Percentiles rank a stretch among this genome's conserved stretches.
Evolutionary conservation across 2,888 invertebrate genomes (phyloP).

Genomic region (Calameuta idolon): DNA sequence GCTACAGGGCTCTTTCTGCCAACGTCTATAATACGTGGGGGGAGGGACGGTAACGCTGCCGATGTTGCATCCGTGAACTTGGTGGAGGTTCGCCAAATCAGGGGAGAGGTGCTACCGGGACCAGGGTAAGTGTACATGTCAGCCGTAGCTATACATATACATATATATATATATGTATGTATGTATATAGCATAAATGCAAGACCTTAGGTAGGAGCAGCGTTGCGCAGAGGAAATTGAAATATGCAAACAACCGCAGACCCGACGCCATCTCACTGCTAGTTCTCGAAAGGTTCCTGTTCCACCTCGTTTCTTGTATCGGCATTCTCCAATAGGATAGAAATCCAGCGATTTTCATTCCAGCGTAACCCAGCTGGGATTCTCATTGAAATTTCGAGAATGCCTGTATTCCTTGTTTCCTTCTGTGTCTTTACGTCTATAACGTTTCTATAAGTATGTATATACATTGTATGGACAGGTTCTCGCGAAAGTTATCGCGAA

Average conservation of each 20-base stretch:
- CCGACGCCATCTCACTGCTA: conserved; percentile 34
- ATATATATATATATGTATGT: too few species aligned
- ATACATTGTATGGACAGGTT: neutral
- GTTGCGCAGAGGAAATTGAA: conserved; percentile 58
- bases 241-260: conserved; percentile 58
- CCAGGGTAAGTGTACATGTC: neutral
- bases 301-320: conserved; percentile 33
- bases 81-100: neutral
- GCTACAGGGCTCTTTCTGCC: neutral
- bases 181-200: neutral
- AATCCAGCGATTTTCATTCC: neutral
- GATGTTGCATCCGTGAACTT: conserved; percentile 8
- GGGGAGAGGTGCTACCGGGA: neutral
- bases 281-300: conserved; percentile 30
- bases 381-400: neutral
- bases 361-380: neutral
- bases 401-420: neutral
- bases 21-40: neutral
- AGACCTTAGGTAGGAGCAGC: conserved; percentile 6
- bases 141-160: neutral
- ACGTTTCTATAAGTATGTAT: neutral
- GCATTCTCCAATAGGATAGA: conserved; percentile 24
- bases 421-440: neutral
- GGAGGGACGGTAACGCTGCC: conserved; percentile 6
- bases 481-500: neutral